Percentiles rank a stretch among this genome's conserved stretches.
Conservation (phyloP, 1,140 invertebrate genomes). For the Nephotettix cincticeps region DNA sequence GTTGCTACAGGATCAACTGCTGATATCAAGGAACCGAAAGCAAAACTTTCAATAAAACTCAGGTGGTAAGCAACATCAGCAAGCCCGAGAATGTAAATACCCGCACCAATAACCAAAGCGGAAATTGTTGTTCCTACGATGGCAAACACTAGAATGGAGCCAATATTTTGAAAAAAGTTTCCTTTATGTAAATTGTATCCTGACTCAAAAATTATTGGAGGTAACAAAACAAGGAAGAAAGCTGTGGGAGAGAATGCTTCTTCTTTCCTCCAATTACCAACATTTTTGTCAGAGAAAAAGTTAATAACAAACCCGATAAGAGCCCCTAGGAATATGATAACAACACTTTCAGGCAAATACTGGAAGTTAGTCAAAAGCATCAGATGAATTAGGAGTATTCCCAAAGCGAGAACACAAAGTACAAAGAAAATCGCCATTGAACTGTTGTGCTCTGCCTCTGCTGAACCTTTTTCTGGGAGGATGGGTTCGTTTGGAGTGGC, state of each 20-base stretch:
- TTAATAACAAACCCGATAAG: conserved; percentile 90
- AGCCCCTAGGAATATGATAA: conserved; percentile 94
- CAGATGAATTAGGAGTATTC: conserved; percentile 91
- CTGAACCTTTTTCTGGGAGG: conserved; percentile 81
- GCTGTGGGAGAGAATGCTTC: conserved; percentile 96
- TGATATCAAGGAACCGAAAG: conserved; percentile 97
- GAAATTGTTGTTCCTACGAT: conserved; percentile 96
- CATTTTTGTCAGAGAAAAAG: conserved; percentile 84
- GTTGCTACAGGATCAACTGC: conserved; percentile 98
- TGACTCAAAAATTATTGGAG: conserved; percentile 98
- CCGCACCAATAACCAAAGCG: conserved; percentile 90
- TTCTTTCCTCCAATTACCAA: conserved; percentile 93
- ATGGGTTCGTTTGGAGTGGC: conserved; percentile 63
- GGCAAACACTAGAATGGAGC: conserved; percentile 92
- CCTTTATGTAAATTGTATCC: conserved; percentile 98
- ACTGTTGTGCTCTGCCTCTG: conserved; percentile 93
- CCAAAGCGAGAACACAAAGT: conserved; percentile 85
- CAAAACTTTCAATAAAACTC: conserved; percentile 95
- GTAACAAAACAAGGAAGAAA: conserved; percentile 95
- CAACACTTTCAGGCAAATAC: conserved; percentile 95
- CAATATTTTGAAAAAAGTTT: conserved; percentile 98
- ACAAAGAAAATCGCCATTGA: conserved; percentile 98
- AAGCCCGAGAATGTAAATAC: conserved; percentile 90
- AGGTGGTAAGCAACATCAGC: conserved; percentile 87
- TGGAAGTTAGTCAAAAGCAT: conserved; percentile 95